Evolutionary conservation across 2,888 invertebrate genomes (phyloP).

Genomic region (Macrophya annulata): DNA sequence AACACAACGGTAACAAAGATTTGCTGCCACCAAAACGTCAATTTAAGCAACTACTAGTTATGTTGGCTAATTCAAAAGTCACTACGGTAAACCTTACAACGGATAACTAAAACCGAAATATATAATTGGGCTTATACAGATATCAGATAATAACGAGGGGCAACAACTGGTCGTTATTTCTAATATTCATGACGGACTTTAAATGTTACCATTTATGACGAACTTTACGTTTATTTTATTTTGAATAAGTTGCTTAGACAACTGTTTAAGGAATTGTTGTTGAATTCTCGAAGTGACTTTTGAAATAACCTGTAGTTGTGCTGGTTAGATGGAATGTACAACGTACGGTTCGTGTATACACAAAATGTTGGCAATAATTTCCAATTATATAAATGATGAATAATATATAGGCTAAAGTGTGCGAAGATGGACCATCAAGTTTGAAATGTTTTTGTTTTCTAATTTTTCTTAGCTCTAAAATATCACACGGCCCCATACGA

Average conservation of each 20-base stretch:
- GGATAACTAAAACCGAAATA: not conserved
- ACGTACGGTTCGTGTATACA: constrained; percentile 54
- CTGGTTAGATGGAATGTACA: constrained; percentile 51
- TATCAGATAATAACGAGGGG: not conserved
- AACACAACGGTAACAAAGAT: constrained; percentile 50
- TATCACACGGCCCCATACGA: not conserved
- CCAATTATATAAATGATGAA: constrained; percentile 51
- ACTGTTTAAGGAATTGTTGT: not conserved
- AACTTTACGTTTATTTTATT: not conserved
- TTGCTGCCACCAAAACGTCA: constrained; percentile 57
- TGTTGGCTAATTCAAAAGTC: constrained; percentile 55
- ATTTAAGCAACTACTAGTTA: constrained; percentile 56
- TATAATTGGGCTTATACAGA: not conserved
- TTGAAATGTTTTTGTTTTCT: not conserved
- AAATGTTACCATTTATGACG: not conserved
- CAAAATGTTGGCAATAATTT: constrained; percentile 59
- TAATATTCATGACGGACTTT: not conserved
- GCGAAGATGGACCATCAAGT: not conserved
- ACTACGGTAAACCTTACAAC: constrained; percentile 3
- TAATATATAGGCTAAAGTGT: not conserved
- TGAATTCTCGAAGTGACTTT: constrained; percentile 36
- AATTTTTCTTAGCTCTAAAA: constrained; percentile 1
- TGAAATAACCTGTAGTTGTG: constrained; percentile 55
- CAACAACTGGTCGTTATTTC: not conserved
- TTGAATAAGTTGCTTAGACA: not conserved